Conservation (phyloP, 1,140 invertebrate species). For the Listronotus bonariensis region DNA sequence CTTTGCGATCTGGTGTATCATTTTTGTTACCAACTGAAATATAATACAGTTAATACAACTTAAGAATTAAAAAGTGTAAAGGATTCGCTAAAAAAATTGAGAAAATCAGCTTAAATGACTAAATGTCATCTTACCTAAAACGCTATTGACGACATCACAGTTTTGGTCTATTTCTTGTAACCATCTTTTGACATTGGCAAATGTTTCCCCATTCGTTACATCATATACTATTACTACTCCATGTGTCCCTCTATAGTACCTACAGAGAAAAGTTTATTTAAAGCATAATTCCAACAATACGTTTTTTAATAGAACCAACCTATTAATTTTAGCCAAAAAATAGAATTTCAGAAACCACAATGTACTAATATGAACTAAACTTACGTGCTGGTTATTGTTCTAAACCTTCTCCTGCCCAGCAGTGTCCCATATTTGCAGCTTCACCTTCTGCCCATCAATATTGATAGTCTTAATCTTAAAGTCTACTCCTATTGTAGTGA, state of each 20-base stretch:
- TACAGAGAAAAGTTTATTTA: constrained; percentile 55
- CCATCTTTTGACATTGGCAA: constrained; percentile 98
- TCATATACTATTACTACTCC: constrained; percentile 99
- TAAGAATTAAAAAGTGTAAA: constrained; percentile 6
- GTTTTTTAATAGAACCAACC: too few species aligned
- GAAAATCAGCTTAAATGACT: neutral
- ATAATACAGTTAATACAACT: too few species aligned
- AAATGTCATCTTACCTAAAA: constrained; percentile 76
- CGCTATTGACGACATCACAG: constrained; percentile 99
- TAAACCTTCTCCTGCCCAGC: constrained; percentile 91
- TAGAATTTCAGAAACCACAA: too few species aligned
- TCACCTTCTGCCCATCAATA: constrained; percentile 93
- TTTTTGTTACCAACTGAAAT: constrained; percentile 97
- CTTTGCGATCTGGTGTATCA: constrained; percentile 95
- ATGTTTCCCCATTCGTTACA: constrained; percentile 97
- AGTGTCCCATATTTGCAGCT: constrained; percentile 99
- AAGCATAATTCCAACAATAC: too few species aligned
- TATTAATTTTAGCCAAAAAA: too few species aligned
- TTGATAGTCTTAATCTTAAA: constrained; percentile 98
- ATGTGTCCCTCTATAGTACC: constrained; percentile 98
- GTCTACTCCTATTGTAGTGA: constrained; percentile 99
- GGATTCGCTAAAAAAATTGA: neutral
- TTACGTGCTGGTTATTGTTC: constrained; percentile 93
- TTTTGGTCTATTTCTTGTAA: constrained; percentile 99
- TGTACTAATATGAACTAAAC: too few species aligned